phyloP scores from a whole-genome alignment of 2,888 invertebrate species.

The Cantharis nigra region DNA sequence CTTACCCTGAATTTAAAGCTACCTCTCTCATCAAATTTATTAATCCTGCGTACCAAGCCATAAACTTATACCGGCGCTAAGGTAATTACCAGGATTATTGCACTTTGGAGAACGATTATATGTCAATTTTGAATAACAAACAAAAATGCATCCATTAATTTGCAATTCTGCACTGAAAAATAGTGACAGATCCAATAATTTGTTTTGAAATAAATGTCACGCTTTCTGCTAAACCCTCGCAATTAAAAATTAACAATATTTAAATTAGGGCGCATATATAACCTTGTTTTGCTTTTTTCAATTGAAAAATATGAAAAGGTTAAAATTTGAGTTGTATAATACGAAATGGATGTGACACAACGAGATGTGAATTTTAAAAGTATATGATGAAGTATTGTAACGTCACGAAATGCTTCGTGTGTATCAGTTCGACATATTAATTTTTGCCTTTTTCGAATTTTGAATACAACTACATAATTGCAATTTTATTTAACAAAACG shows the following conservation, averaged over 20 bases:
- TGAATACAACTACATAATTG: background rate
- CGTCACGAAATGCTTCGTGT: slow-evolving; percentile 6
- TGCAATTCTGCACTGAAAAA: background rate
- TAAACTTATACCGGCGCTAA: slow-evolving; percentile 18
- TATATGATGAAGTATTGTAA: slow-evolving; percentile 16
- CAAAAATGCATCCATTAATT: background rate
- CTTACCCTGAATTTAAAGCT: slow-evolving; percentile 13
- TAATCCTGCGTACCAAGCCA: slow-evolving; percentile 25
- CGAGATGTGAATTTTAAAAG: slow-evolving; percentile 18
- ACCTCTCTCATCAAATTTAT: background rate
- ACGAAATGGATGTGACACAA: slow-evolving; percentile 12
- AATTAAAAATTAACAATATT: background rate
- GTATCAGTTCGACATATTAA: slow-evolving; percentile 5
- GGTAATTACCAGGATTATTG: slow-evolving; percentile 21
- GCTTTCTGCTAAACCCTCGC: background rate
- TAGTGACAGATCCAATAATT: background rate
- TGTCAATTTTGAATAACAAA: background rate
- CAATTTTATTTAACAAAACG: background rate
- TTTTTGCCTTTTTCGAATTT: background rate
- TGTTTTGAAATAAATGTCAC: background rate
- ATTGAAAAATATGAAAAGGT: slow-evolving; percentile 6
- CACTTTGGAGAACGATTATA: slow-evolving; percentile 19
- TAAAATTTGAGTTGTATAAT: slow-evolving; percentile 3
- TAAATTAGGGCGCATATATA: background rate
- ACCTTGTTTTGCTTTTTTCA: background rate